A percentile compares a stretch with the other conserved stretches of the same genome.
Evolutionary conservation across 2,797 vertebrate genomes (phyloP).

Genomic region (Diglossa cyanea): DNA sequence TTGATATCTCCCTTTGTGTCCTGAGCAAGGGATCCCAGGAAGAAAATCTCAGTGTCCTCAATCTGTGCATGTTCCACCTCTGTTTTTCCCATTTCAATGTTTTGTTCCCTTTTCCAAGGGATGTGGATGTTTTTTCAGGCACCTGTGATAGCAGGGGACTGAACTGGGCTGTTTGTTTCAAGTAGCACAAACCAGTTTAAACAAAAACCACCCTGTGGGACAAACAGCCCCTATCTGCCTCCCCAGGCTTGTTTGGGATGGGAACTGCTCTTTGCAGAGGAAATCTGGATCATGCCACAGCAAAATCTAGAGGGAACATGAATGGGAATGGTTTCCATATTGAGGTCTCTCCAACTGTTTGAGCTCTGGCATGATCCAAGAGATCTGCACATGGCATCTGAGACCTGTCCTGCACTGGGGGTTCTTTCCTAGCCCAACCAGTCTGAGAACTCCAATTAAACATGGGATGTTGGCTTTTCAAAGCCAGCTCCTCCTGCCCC

Average conservation of each 20-base stretch:
- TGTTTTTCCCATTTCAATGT: neutral
- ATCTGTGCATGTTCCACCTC: neutral
- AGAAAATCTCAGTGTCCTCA: neutral
- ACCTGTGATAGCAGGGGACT: too few species aligned
- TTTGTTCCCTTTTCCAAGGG: neutral
- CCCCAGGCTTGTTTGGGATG: neutral
- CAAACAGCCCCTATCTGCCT: neutral
- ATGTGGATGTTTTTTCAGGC: neutral
- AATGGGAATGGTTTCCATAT: fast-evolving
- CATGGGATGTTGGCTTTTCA: neutral
- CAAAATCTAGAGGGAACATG: neutral
- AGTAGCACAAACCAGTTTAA: neutral
- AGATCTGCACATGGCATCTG: fast-evolving
- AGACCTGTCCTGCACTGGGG: neutral
- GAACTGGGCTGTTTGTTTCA: neutral
- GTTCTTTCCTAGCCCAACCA: neutral
- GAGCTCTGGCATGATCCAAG: neutral
- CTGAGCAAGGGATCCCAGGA: neutral
- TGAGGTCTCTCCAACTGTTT: too few species aligned
- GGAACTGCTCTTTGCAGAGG: neutral
- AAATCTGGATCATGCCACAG: neutral
- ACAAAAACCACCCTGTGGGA: fast-evolving
- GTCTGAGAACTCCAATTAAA: neutral
- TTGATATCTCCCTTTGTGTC: neutral
- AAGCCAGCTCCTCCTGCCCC: neutral